Evolutionary conservation across 2,888 invertebrate species (phyloP).

Genomic region (Habroteleia sp.): DNA sequence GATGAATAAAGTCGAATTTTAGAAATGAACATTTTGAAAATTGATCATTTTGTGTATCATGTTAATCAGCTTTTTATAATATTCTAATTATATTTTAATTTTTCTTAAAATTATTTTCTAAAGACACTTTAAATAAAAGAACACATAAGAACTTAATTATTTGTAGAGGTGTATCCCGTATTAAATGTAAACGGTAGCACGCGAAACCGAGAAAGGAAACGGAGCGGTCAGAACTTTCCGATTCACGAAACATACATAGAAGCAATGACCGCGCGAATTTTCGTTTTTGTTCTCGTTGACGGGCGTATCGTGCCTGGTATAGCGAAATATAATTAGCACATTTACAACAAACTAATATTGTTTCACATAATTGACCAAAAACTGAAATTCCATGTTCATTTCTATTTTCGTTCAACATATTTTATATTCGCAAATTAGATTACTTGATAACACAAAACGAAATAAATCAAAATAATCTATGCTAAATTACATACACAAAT

Average conservation of each 20-base stretch:
- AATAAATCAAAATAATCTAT: too few species aligned
- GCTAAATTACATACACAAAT: too few species aligned
- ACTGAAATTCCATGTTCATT: neutral
- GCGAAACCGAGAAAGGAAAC: slow-evolving; percentile 65
- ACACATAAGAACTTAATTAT: slow-evolving; percentile 19
- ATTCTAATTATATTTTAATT: too few species aligned
- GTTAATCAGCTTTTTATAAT: too few species aligned
- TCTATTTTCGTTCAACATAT: neutral
- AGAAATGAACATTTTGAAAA: too few species aligned
- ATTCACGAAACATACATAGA: slow-evolving; percentile 61
- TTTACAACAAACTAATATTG: slow-evolving; percentile 14
- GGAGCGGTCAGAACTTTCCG: slow-evolving; percentile 65
- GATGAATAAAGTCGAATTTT: too few species aligned
- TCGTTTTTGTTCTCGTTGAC: slow-evolving; percentile 59
- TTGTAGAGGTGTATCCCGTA: slow-evolving; percentile 31
- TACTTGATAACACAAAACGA: too few species aligned
- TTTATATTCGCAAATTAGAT: too few species aligned
- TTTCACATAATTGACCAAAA: slow-evolving; percentile 23
- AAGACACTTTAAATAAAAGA: too few species aligned
- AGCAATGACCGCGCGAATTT: slow-evolving; percentile 61
- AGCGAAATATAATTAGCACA: slow-evolving; percentile 29
- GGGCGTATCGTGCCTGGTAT: slow-evolving; percentile 21
- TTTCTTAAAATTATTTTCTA: too few species aligned
- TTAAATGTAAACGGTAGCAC: slow-evolving; percentile 43
- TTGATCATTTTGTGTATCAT: too few species aligned